A percentile compares a stretch with the other conserved stretches of the same genome.
These are phyloP conservation scores for Anastrepha obliqua DNA, from an alignment of 1,140 invertebrate species.

Conservation along the genomic window DNA sequence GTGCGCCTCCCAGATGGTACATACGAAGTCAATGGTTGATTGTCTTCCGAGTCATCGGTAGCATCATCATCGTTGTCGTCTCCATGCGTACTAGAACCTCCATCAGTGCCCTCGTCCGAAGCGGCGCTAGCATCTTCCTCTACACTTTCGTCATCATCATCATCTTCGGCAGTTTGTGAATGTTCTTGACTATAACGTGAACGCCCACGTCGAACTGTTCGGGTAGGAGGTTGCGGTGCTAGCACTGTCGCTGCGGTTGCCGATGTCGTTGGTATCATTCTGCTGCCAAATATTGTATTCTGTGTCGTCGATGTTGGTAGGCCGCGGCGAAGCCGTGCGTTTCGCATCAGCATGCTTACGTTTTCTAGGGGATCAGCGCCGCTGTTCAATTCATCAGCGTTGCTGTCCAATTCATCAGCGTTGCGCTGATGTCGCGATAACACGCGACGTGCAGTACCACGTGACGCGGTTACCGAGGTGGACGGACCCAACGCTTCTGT, in stretches of 20 bases:
- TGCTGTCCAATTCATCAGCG: constrained; percentile 70
- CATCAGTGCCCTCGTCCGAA: constrained; percentile 69
- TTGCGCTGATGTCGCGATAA: constrained; percentile 73
- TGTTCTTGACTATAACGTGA: constrained; percentile 66
- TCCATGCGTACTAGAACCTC: constrained; percentile 65
- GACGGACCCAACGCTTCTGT: constrained; percentile 58
- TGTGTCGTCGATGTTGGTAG: constrained; percentile 65
- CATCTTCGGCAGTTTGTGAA: constrained; percentile 63
- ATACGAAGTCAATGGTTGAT: constrained; percentile 75
- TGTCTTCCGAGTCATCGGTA: constrained; percentile 75
- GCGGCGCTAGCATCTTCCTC: constrained; percentile 58
- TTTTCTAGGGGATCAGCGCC: constrained; percentile 69
- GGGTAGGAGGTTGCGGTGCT: neutral
- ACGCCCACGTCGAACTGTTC: constrained; percentile 61
- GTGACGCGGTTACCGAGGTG: constrained; percentile 57
- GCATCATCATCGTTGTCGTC: constrained; percentile 63
- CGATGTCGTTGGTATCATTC: constrained; percentile 34
- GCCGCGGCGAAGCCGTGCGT: constrained; percentile 65
- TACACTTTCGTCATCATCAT: constrained; percentile 60
- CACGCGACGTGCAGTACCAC: constrained; percentile 63
- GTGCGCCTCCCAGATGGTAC: constrained; percentile 60
- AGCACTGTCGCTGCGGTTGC: neutral
- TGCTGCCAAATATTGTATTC: neutral
- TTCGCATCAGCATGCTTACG: constrained; percentile 59
- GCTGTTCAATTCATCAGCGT: constrained; percentile 70